These are phyloP conservation scores for Stegodyphus mimosarum DNA, from an alignment of 1,140 invertebrate species.

Conservation along the genomic window DNA sequence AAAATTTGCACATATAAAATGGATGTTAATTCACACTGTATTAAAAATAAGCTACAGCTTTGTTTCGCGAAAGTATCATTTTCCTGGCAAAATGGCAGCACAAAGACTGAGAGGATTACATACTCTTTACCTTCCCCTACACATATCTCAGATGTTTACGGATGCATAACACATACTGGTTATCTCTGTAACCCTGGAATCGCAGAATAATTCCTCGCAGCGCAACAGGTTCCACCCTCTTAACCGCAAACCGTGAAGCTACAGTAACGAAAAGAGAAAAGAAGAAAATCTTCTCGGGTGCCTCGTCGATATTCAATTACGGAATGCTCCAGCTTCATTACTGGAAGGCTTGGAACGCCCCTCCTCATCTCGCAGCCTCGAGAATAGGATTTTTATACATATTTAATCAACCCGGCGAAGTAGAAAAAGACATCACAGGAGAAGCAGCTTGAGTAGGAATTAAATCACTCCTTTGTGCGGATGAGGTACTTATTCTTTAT, in stretches of 20 bases:
- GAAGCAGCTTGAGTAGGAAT: background rate
- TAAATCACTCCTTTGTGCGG: slow-evolving; percentile 37
- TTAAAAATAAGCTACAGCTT: too few relatives aligned
- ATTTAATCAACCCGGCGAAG: slow-evolving; percentile 28
- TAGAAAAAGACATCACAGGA: background rate
- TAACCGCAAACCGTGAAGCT: background rate
- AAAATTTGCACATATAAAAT: too few relatives aligned
- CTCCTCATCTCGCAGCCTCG: slow-evolving; percentile 6
- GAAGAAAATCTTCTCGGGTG: background rate
- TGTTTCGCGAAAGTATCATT: too few relatives aligned
- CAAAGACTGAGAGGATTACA: too few relatives aligned
- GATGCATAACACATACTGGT: background rate
- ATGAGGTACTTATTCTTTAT: too few relatives aligned
- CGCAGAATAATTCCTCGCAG: background rate
- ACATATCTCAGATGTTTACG: too few relatives aligned
- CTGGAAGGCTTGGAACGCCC: background rate
- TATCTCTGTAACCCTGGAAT: background rate
- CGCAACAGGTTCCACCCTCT: slow-evolving; percentile 16
- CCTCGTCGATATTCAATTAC: slow-evolving; percentile 36
- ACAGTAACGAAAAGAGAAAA: background rate
- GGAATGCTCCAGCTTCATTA: slow-evolving; percentile 42
- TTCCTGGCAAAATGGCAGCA: too few relatives aligned
- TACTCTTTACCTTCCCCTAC: too few relatives aligned
- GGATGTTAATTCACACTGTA: too few relatives aligned
- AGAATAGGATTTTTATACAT: slow-evolving; percentile 49